Evolutionary conservation across 2,888 invertebrate genomes (phyloP), one percentile per base, ranked within the genome.

Genomic region (Helicoverpa assulta): DNA sequence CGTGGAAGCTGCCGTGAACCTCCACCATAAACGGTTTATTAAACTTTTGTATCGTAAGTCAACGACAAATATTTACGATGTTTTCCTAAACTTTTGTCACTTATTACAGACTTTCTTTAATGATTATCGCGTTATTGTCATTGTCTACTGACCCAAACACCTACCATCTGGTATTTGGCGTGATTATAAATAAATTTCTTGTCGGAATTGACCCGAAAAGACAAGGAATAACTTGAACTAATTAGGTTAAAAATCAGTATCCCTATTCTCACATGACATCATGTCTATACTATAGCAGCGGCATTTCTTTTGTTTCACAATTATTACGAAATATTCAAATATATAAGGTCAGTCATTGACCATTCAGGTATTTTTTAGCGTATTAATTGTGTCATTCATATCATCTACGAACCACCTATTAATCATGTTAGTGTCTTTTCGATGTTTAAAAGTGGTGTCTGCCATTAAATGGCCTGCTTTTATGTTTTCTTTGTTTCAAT

Each of bases 281-380:
- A 16, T 43, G 43, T 16, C 40, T 40, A 40, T 14, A 37, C 37
- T 10, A 2, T 2, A 37, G 12, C 37, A 19, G 43, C 26, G 19
- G 19, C 40, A 71, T 43, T 65, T 18, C 64, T 71, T 71, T 54
- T 40, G 71, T 55, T 58, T 19, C 26, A 33, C 58, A 26, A 47
- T 52, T 62, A 33, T 51, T 53, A 29, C 47, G 62, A 72, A 59
- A 62, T 40, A 50, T 65, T 60, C 26, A 53, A 70, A 77, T 77
- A 73, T 51, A 40, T 62, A 67, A 64, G 73, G 76, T 81, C 81
- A 70, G 65, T 58, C 77, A 60, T 66, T 76, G 65, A 76, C 83
- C 74, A 40, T 43, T 56, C 19, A 50, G 7, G 66, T 51, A 58
- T 77, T 67, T 67, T 73, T 73, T 74, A 72, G 72, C 70, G 73